Evolutionary conservation across 92 coral and sea anemone species (phyloP), one percentile per base, ranked within the genome.

Genomic region (Umimayanthus kanabou): DNA sequence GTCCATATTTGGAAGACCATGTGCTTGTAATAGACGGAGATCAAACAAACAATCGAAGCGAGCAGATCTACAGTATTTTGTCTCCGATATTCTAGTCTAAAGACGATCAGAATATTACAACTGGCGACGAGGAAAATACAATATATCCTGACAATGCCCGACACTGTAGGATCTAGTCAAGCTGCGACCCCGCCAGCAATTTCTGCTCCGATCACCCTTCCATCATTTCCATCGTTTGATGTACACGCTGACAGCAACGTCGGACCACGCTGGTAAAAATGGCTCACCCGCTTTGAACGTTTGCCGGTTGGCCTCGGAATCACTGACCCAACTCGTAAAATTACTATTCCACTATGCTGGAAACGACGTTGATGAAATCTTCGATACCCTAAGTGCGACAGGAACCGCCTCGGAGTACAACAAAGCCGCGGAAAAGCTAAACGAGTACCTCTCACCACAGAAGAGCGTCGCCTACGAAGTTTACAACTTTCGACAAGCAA

Each of bases 181-280:
- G 33, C 53, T 58, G 16, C 53, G 49, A 58, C 39, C 14, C 85
- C 30, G 53, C 45, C 73, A 61, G 73, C 25, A 80, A 80, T 80
- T 58, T 58, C 85, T 39, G 16, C 73, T 18, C 73, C 50, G 9
- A 79, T 50, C 66, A 79, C 82, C 5, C 71, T 89, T 58, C 91
- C 85, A 37, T 25, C 73, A 49, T 77, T 84, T 76, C 64, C 80
- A 43, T 30, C 80, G 58, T 88, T 89, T 15, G 91, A 89, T 16
- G 88, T 89, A 29, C 92, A 85, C 85, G 89, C 89, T 55, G 88
- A 89, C 86, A 83, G 81, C 80, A 89, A 76, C 30, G 88, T 84
- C 55, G 90, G 90, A 2, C 87, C 90, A 14, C 49, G 71, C 13
- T 85, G 88, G 72, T n/a, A 5, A 49, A 85, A 85, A 73, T 85